Evolutionary conservation across 2,113 vertebrate genomes (phyloP).

Genomic region (Gracilinanus agilis): DNA sequence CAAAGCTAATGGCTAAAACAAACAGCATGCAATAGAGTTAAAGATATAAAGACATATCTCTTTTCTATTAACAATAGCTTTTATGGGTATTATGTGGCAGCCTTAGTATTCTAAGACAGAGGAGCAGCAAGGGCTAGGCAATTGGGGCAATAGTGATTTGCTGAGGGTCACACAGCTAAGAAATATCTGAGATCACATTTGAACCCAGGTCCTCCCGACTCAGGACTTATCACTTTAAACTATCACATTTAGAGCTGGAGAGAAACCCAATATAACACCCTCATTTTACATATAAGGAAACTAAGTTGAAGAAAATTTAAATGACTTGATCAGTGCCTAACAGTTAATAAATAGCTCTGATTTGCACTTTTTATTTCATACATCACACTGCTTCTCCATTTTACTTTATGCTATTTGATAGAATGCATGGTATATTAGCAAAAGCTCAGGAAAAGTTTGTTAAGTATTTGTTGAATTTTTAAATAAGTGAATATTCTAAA

Average conservation of each 20-base stretch:
- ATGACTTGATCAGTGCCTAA: background rate
- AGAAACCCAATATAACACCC: background rate
- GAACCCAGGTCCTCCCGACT: too few species aligned
- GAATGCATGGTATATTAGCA: background rate
- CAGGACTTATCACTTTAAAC: background rate
- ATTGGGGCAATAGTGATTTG: too few species aligned
- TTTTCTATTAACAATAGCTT: background rate
- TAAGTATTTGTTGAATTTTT: background rate
- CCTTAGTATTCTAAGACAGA: too few species aligned
- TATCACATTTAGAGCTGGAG: background rate
- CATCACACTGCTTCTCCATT: background rate
- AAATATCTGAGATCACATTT: too few species aligned
- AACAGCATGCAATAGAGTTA: background rate
- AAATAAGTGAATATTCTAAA: background rate
- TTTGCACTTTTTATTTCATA: background rate
- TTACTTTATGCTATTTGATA: background rate
- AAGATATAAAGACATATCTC: background rate
- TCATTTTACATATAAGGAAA: constrained; percentile 12
- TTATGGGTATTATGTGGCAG: background rate
- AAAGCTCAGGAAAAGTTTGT: background rate
- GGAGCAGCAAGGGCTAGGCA: too few species aligned
- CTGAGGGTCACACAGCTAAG: too few species aligned
- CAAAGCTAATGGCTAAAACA: background rate
- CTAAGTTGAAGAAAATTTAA: background rate
- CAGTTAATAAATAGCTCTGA: background rate